Evolutionary conservation across 1,140 invertebrate genomes (phyloP), one percentile per base, ranked within the genome.

Genomic region (Oedothorax gibbosus): DNA sequence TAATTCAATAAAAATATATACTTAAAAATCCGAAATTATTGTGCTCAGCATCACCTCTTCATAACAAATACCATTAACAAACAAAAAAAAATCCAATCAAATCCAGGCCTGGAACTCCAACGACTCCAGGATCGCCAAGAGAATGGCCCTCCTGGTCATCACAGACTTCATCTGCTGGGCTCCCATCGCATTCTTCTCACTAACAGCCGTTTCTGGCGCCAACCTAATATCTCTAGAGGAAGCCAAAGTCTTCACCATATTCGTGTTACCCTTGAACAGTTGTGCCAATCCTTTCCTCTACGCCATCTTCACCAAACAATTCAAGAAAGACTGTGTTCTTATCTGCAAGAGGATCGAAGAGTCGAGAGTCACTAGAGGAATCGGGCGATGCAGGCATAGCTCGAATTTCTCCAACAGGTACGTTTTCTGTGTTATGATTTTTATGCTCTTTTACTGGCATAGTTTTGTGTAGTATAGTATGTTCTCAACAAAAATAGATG

Each of bases 161-260:
- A 99, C 98, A 0, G 98, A 99, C 89, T 97, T 99, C 88, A 91
- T 98, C 14, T 99, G 98, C 90, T 99, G 98, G 98, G 96, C 97
- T 0, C 98, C 98, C 0, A 99, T 99, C 66, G 96, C 98, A 0
- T 98, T 99, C 90, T 98, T 99, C 89, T 96, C 96, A 0, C 91
- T 98, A 2, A 97, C 96, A 0, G 96, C 97, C 12, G 94, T 96
- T 0, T 97, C 97, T 88, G 97, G 97, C 0, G 91, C 95, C 57
- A 95, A 96, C 80, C 91, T 98, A 0, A 95, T 99, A 7, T 95
- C 95, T 2, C 91, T 99, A n/a, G 97, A 98, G 89, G 96, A 98
- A 90, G 97, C 97, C 6, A 99, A 99, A 92, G 96, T 99, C 10
- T 97, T 99, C 87, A 98, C 97, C 0, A 97, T 99, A 10, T 99